Base-by-base conservation (phyloP, 2,113 vertebrate species). In the Callipepla squamata region DNA sequence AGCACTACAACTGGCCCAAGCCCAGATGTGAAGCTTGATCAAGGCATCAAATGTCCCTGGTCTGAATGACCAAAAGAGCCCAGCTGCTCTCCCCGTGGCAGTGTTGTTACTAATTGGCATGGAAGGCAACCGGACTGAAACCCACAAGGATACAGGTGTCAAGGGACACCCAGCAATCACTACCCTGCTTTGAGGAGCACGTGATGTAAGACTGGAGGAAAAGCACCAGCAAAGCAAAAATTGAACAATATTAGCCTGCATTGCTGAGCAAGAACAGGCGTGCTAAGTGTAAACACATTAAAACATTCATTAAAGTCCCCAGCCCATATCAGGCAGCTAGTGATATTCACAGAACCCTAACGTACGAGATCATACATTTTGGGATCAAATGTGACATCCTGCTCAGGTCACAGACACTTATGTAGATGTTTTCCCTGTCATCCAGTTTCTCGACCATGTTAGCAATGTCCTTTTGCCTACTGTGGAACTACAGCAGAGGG, bases 251-350 rank as follows among this genome's bases (percentile, higher is more conserved):
- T 32, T 57, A 86, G 51, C 19, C 32, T 47, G 28, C 23, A 25
- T 6, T 40, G 45, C 75, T 69, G 70, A 90, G 70, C 76, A 61
- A 85, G 72, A 92, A 53, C 45, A 89, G 79, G 58, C 48, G 13
- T 32, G n/a, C 18, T 61, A 58, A 65, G 79, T 21, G 30, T 57
- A 48, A 85, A 66, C 36, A 61, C 20, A 25, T 2, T 44, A 58
- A 79, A 84, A 72, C 28, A 66, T 42, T 67, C 38, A 72, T 73
- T 57, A 9, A 82, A 95, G 53, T 32, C 70, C 45, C 81, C 91
- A 75, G 87, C n/a, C 30, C 18, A 32, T 66, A 30, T 58, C 67
- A 85, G 55, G 57, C 44, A 48, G 36, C 53, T 48, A 51, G 44
- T 0, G 0, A 85, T 73, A 83, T 75, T 40, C 51, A 81, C 47